A percentile compares a stretch with the other conserved stretches of the same genome.
These are phyloP conservation scores for Drosophila demipolita DNA, from an alignment of 2,888 invertebrate species.

Conservation along the genomic window DNA sequence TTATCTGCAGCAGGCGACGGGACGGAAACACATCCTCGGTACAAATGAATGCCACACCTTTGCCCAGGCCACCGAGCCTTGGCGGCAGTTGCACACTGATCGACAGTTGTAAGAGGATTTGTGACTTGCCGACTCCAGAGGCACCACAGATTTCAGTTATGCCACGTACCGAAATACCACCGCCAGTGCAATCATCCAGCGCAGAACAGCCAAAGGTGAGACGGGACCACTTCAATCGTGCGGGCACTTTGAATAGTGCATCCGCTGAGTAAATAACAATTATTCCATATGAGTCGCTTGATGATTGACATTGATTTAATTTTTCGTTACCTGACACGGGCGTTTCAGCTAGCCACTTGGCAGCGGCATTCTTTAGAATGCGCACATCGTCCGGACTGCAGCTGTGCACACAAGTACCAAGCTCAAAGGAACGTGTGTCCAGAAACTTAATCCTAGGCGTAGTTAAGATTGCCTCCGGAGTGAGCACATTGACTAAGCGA, in stretches of 20 bases:
- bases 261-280: conserved; percentile 43
- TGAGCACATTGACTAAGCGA: conserved; percentile 73
- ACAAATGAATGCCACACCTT: conserved; percentile 89
- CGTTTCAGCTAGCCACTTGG: conserved; percentile 78
- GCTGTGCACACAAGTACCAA: conserved; percentile 55
- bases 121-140: conserved; percentile 91
- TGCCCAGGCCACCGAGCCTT: conserved; percentile 86
- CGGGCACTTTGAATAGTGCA: conserved; percentile 62
- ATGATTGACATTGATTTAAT: not conserved
- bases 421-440: conserved; percentile 50
- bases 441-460: conserved; percentile 71
- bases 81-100: conserved; percentile 87
- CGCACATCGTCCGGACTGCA: conserved; percentile 81
- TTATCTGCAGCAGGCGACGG: conserved; percentile 87
- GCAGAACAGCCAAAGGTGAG: conserved; percentile 86
- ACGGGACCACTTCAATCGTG: conserved; percentile 77
- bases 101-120: conserved; percentile 90
- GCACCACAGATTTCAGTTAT: conserved; percentile 91
- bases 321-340: conserved; percentile 62
- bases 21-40: conserved; percentile 91
- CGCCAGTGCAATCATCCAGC: conserved; percentile 87
- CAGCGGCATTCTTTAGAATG: conserved; percentile 81
- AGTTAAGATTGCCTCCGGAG: conserved; percentile 74
- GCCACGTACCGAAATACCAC: conserved; percentile 88
- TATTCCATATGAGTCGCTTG: not conserved